Conservation (phyloP, 2,888 invertebrate genomes). For the Acanthosepion lycidas region DNA sequence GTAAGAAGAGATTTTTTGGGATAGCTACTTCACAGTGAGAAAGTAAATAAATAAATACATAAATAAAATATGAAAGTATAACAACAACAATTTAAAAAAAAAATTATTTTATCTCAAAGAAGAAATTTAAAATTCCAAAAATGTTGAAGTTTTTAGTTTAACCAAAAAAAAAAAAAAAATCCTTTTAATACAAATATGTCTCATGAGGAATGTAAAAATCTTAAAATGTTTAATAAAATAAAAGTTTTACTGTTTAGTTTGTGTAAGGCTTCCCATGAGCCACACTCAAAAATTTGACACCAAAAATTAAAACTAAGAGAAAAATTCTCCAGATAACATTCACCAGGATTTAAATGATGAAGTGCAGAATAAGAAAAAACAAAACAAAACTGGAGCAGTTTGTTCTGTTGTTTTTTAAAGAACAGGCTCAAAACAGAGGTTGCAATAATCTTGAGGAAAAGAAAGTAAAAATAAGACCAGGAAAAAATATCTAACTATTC, state of each 20-base stretch:
- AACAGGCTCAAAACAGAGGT: background rate
- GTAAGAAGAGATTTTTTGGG: background rate
- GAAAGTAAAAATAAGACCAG: background rate
- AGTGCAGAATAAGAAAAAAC: background rate
- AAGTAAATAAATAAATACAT: background rate
- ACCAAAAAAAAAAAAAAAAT: background rate
- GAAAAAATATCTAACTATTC: background rate
- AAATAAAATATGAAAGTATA: background rate
- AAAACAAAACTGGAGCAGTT: background rate
- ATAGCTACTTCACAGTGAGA: background rate
- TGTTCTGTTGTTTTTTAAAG: background rate
- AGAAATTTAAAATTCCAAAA: background rate
- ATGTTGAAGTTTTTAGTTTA: background rate
- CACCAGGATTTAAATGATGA: background rate
- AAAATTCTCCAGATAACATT: background rate
- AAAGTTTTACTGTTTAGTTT: background rate
- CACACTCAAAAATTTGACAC: background rate
- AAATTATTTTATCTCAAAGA: background rate
- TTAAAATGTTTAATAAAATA: background rate
- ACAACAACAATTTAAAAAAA: background rate
- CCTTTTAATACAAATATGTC: background rate
- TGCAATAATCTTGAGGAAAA: background rate
- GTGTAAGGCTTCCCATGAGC: background rate
- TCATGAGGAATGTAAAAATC: background rate
- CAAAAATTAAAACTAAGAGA: background rate